These are phyloP conservation scores for Sarcophaga subvicina DNA, from an alignment of 2,888 invertebrate genomes.

Conservation along the genomic window DNA sequence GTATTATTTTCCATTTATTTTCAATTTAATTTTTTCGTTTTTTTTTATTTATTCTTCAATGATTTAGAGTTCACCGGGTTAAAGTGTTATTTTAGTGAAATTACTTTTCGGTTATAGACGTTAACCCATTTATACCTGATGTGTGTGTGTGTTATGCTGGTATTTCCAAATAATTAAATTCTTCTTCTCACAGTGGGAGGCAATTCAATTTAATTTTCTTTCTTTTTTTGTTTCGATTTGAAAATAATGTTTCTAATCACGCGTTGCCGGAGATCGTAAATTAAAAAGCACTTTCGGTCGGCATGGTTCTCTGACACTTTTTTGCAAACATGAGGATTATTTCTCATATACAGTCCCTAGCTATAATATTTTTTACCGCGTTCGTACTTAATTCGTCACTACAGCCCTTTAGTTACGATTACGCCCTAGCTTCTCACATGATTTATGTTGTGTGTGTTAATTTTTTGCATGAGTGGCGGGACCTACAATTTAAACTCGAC, in stretches of 20 bases:
- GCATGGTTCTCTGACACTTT: too few relatives aligned
- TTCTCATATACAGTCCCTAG: too few relatives aligned
- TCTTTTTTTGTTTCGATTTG: neutral
- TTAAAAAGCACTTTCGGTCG: too few relatives aligned
- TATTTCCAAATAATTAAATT: conserved; percentile 2
- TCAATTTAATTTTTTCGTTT: neutral
- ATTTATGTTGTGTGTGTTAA: too few relatives aligned
- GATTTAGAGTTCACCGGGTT: neutral
- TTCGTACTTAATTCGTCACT: too few relatives aligned
- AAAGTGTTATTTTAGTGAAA: neutral
- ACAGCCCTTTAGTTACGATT: too few relatives aligned
- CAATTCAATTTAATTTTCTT: conserved; percentile 16
- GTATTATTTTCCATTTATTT: neutral
- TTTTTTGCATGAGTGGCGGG: too few relatives aligned
- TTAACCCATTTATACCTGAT: conserved; percentile 21
- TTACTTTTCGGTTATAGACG: neutral
- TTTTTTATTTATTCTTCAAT: neutral
- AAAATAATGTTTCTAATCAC: neutral
- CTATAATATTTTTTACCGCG: too few relatives aligned
- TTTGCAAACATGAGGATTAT: too few relatives aligned
- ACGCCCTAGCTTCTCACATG: too few relatives aligned
- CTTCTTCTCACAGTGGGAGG: neutral
- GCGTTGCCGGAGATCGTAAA: too few relatives aligned
- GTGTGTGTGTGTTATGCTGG: neutral
- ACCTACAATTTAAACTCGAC: too few relatives aligned